Base-by-base conservation (phyloP, 2,113 vertebrate genomes). In the Rhinolophus sinicus region DNA sequence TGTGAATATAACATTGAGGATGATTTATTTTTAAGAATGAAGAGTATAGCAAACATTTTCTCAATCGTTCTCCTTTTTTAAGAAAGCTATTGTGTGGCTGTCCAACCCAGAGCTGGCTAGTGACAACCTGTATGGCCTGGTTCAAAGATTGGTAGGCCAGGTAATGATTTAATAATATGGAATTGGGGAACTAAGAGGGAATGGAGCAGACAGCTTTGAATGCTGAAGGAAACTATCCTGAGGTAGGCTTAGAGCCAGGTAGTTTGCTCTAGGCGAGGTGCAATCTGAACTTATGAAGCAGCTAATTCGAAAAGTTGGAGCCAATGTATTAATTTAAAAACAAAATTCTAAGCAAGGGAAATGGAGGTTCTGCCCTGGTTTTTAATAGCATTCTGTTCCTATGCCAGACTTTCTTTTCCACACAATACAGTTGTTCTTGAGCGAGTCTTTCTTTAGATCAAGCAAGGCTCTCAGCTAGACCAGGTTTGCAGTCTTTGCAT, bases 121-220 rank as follows among this genome's bases (percentile, higher is more conserved):
- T 62, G 35, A 69, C 62, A 24, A 88, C 9, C 33, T 72, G 1
- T 75, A 8, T 92, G 58, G 6, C 26, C 69, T 78, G 44, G 24
- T 77, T 77, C 84, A 65, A 85, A 81, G 12, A 73, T 30, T 7
- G 38, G 6, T 69, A 75, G 12, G 13, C 54, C 58, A 85, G 30
- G 22, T 94, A 67, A 69, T 69, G 69, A 72, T 93, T 83, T 77
- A 93, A 44, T 93, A 54, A 67, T 80, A 67, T 88, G 12, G 4
- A 82, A 67, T 69, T 73, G 26, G 40, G 24, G 95, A 93, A 62
- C 64, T 35, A 60, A 89, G 30, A 76, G 3, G 24, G 30, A 84
- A 47, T 1, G 38, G 1, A 1, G 33, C 26, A 93, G 6, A 82
- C 3, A 12, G 52, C 47, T 91, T 91, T 91, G 62, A 93, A 87